Base-by-base conservation (phyloP, 1,140 invertebrate species). In the Heterodera carotae region DNA sequence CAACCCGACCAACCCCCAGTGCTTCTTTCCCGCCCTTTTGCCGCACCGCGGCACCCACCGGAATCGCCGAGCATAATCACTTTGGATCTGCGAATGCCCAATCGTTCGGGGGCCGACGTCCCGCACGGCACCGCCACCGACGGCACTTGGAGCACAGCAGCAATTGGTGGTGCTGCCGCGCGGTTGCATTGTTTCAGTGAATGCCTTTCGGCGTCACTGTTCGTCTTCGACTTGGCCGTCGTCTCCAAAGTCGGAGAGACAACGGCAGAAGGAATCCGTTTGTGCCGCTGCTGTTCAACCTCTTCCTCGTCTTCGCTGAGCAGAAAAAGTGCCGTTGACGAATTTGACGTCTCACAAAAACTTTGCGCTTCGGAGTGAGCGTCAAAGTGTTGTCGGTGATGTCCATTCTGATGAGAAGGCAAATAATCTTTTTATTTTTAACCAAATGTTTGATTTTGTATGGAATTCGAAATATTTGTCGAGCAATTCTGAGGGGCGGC, bases 1-100 rank as follows among this genome's bases (percentile, higher is more conserved):
- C n/a, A n/a, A n/a, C n/a, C n/a, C n/a, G n/a, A n/a, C n/a, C n/a
- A n/a, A n/a, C n/a, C n/a, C n/a, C n/a, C n/a, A n/a, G n/a, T n/a
- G n/a, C n/a, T n/a, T n/a, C n/a, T n/a, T n/a, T n/a, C n/a, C n/a
- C n/a, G n/a, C n/a, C n/a, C n/a, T n/a, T n/a, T n/a, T n/a, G n/a
- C n/a, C n/a, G n/a, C 31, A 6, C 0, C 2, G 15, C n/a, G 4
- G n/a, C 43, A 22, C 43, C 5, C 72, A 78, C 76, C 76, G 2
- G 76, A 78, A n/a, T 78, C 80, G 15, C 76, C 76, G 10, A 78
- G 56, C 59, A 78, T 78, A 34, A 78, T 78, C 48, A 78, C 76
- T 81, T 78, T 78, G 10, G 71, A 76, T 6, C 76, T 3, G 29
- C 62, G 62, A 15, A 22, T 66, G 62, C 62, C 62, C 62, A 66